phyloP scores from a whole-genome alignment of 2,888 invertebrate genomes.

The Sesia bembeciformis region DNA sequence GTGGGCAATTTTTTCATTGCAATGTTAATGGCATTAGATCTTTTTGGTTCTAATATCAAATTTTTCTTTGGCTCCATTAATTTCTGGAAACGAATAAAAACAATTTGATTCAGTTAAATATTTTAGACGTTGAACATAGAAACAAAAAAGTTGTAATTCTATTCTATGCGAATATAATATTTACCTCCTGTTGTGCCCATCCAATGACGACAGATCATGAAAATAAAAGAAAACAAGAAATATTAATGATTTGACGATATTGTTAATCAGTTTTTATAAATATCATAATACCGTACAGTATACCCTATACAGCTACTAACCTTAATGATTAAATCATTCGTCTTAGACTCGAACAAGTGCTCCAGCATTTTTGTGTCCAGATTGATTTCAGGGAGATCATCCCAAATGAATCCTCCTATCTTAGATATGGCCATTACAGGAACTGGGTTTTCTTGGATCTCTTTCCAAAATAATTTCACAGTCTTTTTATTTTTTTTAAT shows the following conservation, averaged over 20 bases:
- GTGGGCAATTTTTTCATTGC: slow-evolving; percentile 99
- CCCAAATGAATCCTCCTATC: slow-evolving; percentile 89
- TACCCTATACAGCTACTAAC: slow-evolving; percentile 17
- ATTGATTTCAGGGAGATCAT: slow-evolving; percentile 86
- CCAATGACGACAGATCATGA: slow-evolving; percentile 18
- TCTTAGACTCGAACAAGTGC: slow-evolving; percentile 96
- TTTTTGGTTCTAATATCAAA: slow-evolving; percentile 94
- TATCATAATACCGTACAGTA: too few species aligned
- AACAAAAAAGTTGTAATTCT: not conserved
- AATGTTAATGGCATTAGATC: slow-evolving; percentile 99
- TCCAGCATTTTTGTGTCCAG: slow-evolving; percentile 95
- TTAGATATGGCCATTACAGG: slow-evolving; percentile 68
- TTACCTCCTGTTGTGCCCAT: slow-evolving; percentile 32
- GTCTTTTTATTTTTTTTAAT: slow-evolving; percentile 95
- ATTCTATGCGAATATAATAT: slow-evolving; percentile 14
- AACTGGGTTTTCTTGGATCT: slow-evolving; percentile 86
- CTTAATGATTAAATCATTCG: slow-evolving; percentile 96
- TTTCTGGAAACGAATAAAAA: slow-evolving; percentile 31
- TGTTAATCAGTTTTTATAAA: not conserved
- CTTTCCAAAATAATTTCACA: slow-evolving; percentile 98
- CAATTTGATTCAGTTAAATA: not conserved
- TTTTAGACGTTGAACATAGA: not conserved
- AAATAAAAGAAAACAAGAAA: slow-evolving; percentile 17
- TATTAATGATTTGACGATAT: not conserved
- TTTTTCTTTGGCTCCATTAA: slow-evolving; percentile 66